These are phyloP conservation scores for Condylura cristata DNA, from an alignment of 2,113 vertebrate genomes.

Conservation along the genomic window DNA sequence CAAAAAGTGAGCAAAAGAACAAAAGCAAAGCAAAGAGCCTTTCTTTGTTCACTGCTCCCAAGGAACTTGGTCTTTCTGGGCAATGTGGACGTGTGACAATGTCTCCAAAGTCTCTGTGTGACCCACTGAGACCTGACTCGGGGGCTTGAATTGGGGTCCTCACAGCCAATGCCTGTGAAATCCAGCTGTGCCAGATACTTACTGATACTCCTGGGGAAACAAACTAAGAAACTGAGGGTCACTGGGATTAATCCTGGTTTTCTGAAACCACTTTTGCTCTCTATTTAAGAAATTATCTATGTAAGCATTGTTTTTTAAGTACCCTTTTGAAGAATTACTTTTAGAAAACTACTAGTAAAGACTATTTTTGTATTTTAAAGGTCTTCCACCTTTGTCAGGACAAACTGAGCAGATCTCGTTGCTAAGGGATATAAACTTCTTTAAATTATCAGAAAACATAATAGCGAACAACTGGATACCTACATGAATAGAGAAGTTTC, in stretches of 20 bases:
- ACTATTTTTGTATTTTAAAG: constrained; percentile 49
- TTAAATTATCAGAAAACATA: constrained; percentile 47
- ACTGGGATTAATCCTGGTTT: background rate
- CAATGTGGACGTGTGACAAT: background rate
- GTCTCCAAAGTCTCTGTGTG: background rate
- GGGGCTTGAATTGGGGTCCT: background rate
- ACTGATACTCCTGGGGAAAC: background rate
- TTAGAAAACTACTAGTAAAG: background rate
- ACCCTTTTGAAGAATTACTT: constrained; percentile 16
- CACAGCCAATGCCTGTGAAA: background rate
- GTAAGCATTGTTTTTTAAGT: background rate
- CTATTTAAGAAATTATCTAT: background rate
- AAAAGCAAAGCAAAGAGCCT: background rate
- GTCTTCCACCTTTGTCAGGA: background rate
- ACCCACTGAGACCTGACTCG: background rate
- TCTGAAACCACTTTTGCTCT: background rate
- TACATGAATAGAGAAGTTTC: constrained; percentile 4
- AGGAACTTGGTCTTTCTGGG: background rate
- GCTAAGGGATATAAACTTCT: constrained; percentile 42
- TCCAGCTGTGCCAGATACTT: background rate
- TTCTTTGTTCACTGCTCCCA: background rate
- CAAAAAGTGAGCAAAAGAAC: background rate
- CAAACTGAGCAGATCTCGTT: constrained; percentile 42
- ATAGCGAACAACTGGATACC: constrained; percentile 55
- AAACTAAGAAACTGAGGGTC: background rate